phyloP scores from a whole-genome alignment of 2,888 invertebrate species.

The Microctonus hyperodae region DNA sequence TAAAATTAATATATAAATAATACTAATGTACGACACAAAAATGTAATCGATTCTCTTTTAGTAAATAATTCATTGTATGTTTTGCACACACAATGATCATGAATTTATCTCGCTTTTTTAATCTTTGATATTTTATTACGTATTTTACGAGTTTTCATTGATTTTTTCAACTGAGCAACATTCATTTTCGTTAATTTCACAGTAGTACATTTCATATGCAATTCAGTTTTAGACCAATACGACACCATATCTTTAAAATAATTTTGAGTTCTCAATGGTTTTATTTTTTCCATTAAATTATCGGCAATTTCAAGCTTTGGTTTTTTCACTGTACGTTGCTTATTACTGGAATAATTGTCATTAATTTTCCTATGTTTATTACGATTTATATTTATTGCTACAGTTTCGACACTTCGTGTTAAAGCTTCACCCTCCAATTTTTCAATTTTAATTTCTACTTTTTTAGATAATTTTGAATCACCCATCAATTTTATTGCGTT shows the following conservation, averaged over 20 bases:
- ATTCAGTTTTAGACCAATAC: neutral
- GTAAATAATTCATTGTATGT: neutral
- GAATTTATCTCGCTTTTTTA: neutral
- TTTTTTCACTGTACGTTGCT: neutral
- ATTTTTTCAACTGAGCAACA: neutral
- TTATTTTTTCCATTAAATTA: neutral
- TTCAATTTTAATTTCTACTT: conserved; percentile 10
- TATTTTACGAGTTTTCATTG: neutral
- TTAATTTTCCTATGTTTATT: neutral
- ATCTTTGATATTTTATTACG: neutral
- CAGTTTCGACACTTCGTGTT: neutral
- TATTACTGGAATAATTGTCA: neutral
- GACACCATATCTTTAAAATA: neutral
- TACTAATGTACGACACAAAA: conserved; percentile 22
- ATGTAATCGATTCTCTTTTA: conserved; percentile 8
- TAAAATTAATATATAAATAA: neutral
- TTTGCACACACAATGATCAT: neutral
- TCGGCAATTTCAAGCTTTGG: neutral
- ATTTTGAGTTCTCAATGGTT: neutral
- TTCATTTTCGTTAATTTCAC: neutral
- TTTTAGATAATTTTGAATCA: conserved; percentile 1
- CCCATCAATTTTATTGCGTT: no score
- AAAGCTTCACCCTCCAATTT: neutral
- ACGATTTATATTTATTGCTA: neutral
- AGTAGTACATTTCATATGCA: neutral